Base-by-base conservation (phyloP, 1,140 invertebrate genomes). In the Saccostrea cuccullata region DNA sequence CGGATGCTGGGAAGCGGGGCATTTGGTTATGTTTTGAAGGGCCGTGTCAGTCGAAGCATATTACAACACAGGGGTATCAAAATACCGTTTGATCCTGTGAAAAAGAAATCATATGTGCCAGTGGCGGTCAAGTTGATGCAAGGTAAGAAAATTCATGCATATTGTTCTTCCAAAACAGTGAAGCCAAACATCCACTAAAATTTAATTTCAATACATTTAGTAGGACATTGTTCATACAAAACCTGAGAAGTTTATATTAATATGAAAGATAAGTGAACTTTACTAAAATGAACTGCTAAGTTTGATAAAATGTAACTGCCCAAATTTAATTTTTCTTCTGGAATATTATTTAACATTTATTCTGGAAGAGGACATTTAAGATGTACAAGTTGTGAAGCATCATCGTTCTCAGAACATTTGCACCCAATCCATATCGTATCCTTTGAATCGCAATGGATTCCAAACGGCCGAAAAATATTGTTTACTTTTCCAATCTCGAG, bases 1-100 rank as follows among this genome's bases (percentile, higher is more conserved):
- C 97, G 97, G 58, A 95, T 97, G 55, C 94, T 98, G 12, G 97
- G 97, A 11, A 96, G 97, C 95, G 97, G 97, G 56, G 98, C 98
- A 94, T 98, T 98, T 94, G 97, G 97, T 55, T 97, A 97, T 96
- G 97, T 97, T 13, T 26, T 91, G n/a, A 92, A 91, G 82, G 92
- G 91, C 2, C 84, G 89, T 30, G 86, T 93, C 26, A 91, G 88
- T 36, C 86, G 84, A 70, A 87, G 86, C 86, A 64, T 91, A 60
- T 86, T 93, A 13, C 30, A 67, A 17, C 89, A 93, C 60, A 60
- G 90, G 11, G 89, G 89, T 9, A 82, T 92, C 17, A 70, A 87
- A 0, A 58, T 64, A 9, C 84, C 47, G 1, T 82, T 30, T 8
- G 77, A 60, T 6, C 55, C 70, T 30, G 83, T 89, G 3, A 77